phyloP scores from a whole-genome alignment of 1,140 invertebrate genomes.

The Oreohelix idahoensis region DNA sequence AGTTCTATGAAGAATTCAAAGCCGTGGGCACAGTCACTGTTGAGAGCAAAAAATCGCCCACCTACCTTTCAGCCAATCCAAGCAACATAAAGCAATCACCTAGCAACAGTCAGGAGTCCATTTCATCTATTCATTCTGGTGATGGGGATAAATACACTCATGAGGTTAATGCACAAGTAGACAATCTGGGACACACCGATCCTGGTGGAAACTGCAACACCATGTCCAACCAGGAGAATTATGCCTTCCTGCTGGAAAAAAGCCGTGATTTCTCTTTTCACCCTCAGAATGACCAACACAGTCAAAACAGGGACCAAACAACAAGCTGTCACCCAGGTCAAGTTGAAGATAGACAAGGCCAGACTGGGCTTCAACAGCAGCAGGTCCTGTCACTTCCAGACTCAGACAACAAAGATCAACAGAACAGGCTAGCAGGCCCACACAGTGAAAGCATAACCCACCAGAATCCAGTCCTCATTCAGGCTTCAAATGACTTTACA shows the following conservation, averaged over 20 bases:
- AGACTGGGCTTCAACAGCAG: background rate
- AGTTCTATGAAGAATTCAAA: conserved; percentile 2
- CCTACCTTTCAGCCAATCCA: background rate
- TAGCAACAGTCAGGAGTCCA: background rate
- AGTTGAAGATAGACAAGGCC: background rate
- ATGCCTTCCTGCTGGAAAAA: background rate
- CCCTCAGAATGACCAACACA: background rate
- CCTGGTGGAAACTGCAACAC: background rate
- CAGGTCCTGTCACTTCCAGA: background rate
- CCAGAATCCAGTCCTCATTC: background rate
- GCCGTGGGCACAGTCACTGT: background rate
- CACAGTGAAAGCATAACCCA: background rate
- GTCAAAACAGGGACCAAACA: background rate
- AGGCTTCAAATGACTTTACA: background rate
- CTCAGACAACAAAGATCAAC: background rate
- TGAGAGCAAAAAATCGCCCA: background rate
- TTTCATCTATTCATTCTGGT: background rate
- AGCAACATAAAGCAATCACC: background rate
- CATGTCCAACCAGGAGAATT: background rate
- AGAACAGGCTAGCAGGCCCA: background rate
- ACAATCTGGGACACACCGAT: background rate
- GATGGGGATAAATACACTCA: background rate
- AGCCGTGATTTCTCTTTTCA: background rate
- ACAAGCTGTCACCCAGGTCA: background rate
- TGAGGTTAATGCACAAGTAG: background rate